Conservation (phyloP, 2,113 vertebrate genomes). For the Rhinopithecus roxellana region DNA sequence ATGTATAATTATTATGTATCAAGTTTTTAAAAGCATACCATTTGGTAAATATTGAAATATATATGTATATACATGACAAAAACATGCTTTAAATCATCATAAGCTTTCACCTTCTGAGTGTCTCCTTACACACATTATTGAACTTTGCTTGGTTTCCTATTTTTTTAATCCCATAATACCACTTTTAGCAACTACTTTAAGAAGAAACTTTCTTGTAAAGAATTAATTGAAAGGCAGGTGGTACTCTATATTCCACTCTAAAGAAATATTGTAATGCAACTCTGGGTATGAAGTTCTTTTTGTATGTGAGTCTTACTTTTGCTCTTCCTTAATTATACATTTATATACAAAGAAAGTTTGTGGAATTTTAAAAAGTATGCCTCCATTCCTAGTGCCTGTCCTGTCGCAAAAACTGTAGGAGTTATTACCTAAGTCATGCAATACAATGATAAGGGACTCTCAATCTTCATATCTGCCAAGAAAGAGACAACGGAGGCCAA, state of each 20-base stretch:
- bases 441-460: background rate
- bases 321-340: background rate
- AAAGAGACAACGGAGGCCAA: background rate
- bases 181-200: slow-evolving; percentile 16
- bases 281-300: background rate
- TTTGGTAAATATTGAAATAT: background rate
- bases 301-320: background rate
- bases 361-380: background rate
- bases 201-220: background rate
- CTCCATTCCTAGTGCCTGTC: background rate
- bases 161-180: background rate
- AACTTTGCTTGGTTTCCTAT: background rate
- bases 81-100: background rate
- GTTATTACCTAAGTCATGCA: background rate
- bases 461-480: background rate
- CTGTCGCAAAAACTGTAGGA: background rate
- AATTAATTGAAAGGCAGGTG: background rate
- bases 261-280: background rate
- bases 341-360: background rate
- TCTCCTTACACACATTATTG: background rate
- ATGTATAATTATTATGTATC: background rate
- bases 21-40: background rate
- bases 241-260: background rate
- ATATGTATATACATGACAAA: background rate
- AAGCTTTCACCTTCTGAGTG: background rate